These are phyloP conservation scores for Sminthurides aquaticus DNA, from an alignment of 2,888 invertebrate genomes.

Conservation along the genomic window DNA sequence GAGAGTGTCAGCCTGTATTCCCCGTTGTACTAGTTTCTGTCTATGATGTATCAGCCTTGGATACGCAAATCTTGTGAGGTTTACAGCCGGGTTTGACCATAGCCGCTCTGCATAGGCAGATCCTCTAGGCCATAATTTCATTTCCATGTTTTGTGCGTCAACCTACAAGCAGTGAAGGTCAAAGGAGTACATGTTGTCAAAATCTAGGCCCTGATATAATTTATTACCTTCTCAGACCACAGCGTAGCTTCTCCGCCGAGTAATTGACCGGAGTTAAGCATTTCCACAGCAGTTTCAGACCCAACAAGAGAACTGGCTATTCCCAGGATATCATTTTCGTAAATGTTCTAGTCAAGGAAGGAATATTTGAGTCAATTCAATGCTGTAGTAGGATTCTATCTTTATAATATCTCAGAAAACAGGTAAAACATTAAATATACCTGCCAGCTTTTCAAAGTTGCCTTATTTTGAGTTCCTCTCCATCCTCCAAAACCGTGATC, in stretches of 20 bases:
- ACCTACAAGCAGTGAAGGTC: constrained; percentile 21
- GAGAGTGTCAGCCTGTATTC: constrained; percentile 48
- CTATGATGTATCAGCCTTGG: constrained; percentile 57
- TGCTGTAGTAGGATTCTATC: neutral
- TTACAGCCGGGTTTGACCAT: constrained; percentile 61
- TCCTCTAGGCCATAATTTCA: constrained; percentile 70
- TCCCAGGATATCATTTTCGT: constrained; percentile 20
- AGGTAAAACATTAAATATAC: constrained; percentile 1
- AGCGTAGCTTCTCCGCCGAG: constrained; percentile 74
- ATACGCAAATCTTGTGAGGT: constrained; percentile 39
- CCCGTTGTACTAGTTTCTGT: constrained; percentile 58
- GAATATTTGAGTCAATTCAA: constrained; percentile 1
- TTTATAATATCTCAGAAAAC: neutral
- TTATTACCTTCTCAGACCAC: constrained; percentile 69
- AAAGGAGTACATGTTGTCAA: neutral
- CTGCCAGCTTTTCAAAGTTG: constrained; percentile 42
- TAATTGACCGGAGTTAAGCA: constrained; percentile 44
- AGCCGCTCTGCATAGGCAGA: constrained; percentile 73
- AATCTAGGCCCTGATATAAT: neutral
- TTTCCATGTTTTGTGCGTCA: constrained; percentile 49
- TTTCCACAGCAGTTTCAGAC: constrained; percentile 19
- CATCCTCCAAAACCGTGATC: constrained; percentile 80
- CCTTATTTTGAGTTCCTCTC: constrained; percentile 53
- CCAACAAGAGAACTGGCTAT: constrained; percentile 13
- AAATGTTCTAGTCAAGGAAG: constrained; percentile 23